These are phyloP conservation scores for Alexandromys fortis DNA, from an alignment of 2,113 vertebrate genomes.

Conservation along the genomic window DNA sequence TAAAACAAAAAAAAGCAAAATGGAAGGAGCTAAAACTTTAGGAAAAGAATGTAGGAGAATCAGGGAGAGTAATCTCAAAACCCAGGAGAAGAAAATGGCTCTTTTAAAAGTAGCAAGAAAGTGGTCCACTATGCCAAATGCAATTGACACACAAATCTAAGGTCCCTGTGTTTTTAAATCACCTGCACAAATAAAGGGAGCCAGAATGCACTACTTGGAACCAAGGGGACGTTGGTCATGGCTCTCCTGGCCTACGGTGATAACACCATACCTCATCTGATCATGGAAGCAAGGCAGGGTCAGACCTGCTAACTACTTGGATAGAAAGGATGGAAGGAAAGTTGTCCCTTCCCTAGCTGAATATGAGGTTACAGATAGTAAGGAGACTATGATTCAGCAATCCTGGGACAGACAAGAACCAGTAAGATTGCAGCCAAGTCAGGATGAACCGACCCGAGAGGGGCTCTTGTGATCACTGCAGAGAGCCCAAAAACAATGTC, in stretches of 20 bases:
- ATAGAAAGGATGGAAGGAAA: not conserved
- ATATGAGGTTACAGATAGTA: not conserved
- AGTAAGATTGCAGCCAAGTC: not conserved
- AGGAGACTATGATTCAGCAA: not conserved
- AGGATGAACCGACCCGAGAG: not conserved
- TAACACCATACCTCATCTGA: not conserved
- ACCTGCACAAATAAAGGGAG: not conserved
- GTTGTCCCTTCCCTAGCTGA: not conserved
- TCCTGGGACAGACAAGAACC: not conserved
- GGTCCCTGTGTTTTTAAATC: not conserved
- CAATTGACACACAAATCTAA: not conserved
- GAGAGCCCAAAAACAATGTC: not conserved
- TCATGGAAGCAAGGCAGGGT: not conserved
- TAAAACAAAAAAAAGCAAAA: not conserved
- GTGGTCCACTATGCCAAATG: not conserved
- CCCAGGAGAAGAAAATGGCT: not conserved
- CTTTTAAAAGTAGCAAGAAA: not conserved
- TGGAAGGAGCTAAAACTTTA: not conserved
- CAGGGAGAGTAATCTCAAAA: not conserved
- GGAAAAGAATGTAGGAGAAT: not conserved
- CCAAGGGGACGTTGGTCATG: constrained; percentile 16
- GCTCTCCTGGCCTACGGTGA: not conserved
- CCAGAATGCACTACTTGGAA: not conserved
- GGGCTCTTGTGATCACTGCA: not conserved
- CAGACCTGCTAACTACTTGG: not conserved